Base-by-base conservation (phyloP, 2,888 invertebrate genomes). In the Eustalomyia histrio region DNA sequence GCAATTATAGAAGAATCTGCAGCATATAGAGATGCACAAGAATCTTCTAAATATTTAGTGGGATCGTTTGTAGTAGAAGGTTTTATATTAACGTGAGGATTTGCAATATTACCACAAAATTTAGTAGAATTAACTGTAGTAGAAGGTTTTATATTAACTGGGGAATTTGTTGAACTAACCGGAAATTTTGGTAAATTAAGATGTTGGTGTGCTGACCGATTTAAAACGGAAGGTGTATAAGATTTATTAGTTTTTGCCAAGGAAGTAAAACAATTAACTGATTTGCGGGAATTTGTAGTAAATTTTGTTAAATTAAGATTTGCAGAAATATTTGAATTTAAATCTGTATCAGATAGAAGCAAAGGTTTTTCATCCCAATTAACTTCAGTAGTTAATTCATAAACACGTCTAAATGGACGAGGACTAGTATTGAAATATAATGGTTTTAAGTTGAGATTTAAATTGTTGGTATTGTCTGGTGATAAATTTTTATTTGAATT, bases 391-490 rank as follows among this genome's bases (percentile, higher is more conserved):
- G 3, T n/a, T 47, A 6, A 2, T 47, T 47, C n/a, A n/a, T n/a
- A 47, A 7, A n/a, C 6, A 47, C 43, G n/a, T n/a, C 69, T 71
- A 52, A 74, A 78, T 8, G 81, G 74, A 4, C 60, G 55, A 24
- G 76, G 74, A 61, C 74, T 74, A 8, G 14, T 43, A 55, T 76
- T 80, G 9, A 73, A 76, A 47, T 33, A n/a, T 29, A 18, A 21
- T 7, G 63, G 68, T 18, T 68, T 39, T 55, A 69, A 55, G 2
- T 21, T 52, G 12, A 8, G 63, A 64, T 57, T 73, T 29, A 5
- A 39, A 29, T 43, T 47, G 12, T 39, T 39, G 12, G 1, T 12
- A 39, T 9, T 39, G 12, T 39, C 12, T 39, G 39, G 1, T 39
- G 12, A 12, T 1, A 39, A 12, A 39, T 39, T 12, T 39, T 12